These are phyloP conservation scores for Eupithecia exiguata DNA, from an alignment of 2,888 invertebrate genomes.

Conservation along the genomic window DNA sequence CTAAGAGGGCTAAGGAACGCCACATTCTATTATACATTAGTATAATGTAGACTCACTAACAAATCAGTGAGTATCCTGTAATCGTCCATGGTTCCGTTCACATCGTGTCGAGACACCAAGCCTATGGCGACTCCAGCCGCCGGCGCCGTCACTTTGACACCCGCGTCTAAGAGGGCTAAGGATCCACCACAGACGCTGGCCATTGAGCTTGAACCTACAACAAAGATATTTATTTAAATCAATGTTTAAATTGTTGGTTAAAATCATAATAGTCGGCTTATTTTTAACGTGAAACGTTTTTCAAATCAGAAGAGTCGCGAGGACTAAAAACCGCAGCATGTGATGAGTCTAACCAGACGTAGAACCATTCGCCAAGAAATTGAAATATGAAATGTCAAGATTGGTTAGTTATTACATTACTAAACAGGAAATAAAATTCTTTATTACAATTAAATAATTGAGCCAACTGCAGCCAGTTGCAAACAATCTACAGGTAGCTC, in stretches of 20 bases:
- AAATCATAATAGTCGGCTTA: background rate
- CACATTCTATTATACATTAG: conserved; percentile 1
- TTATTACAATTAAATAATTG: too few relatives aligned
- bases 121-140: conserved; percentile 98
- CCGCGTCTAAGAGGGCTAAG: conserved; percentile 97
- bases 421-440: too few relatives aligned
- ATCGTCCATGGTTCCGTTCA: conserved; percentile 85
- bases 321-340: too few relatives aligned
- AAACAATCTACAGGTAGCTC: too few relatives aligned
- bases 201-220: conserved; percentile 97
- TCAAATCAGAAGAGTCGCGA: background rate
- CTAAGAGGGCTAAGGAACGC: background rate
- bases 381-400: too few relatives aligned
- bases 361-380: background rate
- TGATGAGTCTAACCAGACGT: too few relatives aligned
- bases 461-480: too few relatives aligned
- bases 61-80: conserved; percentile 96
- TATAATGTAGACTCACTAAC: conserved; percentile 83
- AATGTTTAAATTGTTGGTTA: too few relatives aligned
- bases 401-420: too few relatives aligned
- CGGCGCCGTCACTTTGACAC: conserved; percentile 90
- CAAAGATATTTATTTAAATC: too few relatives aligned
- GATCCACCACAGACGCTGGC: conserved; percentile 98
- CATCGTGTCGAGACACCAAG: conserved; percentile 86
- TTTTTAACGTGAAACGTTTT: background rate